phyloP scores from a whole-genome alignment of 2,797 vertebrate genomes.

The Leptodactylus fallax region DNA sequence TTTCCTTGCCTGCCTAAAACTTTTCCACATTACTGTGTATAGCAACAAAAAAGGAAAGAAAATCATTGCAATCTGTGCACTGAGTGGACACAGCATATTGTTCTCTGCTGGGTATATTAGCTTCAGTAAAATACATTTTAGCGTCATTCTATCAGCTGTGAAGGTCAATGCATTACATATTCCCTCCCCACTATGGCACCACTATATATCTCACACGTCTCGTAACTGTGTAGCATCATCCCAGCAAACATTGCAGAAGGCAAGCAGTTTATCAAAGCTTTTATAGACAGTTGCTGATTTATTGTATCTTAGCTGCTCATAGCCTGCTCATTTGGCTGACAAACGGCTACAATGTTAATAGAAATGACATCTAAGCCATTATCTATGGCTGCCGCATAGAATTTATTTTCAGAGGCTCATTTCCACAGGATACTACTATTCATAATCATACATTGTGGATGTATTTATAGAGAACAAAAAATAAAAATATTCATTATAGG shows the following conservation, averaged over 20 bases:
- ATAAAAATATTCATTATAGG: background rate
- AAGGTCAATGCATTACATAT: conserved; percentile 20
- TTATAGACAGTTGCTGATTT: conserved; percentile 39
- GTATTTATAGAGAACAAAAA: background rate
- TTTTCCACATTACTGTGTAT: no score
- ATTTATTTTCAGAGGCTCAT: conserved; percentile 23
- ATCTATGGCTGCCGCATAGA: conserved; percentile 33
- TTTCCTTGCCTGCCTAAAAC: no score
- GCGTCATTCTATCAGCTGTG: background rate
- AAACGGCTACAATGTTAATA: conserved; percentile 58
- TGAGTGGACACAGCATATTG: no score
- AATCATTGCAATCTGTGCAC: no score
- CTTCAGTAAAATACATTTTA: background rate
- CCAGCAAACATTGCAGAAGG: conserved; percentile 8
- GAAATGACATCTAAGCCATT: conserved; percentile 48
- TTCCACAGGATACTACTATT: conserved; percentile 13
- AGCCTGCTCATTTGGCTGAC: conserved; percentile 44
- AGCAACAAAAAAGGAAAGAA: no score
- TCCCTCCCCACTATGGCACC: background rate
- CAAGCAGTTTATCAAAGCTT: conserved; percentile 39
- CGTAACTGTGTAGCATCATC: background rate
- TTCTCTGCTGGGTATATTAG: background rate
- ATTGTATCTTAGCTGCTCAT: conserved; percentile 34
- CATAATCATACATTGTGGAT: conserved; percentile 30
- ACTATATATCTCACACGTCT: background rate